Percentiles rank a stretch among this genome's conserved stretches.
These are phyloP conservation scores for Ecdyonurus torrentis DNA, from an alignment of 2,888 invertebrate genomes.

Conservation along the genomic window DNA sequence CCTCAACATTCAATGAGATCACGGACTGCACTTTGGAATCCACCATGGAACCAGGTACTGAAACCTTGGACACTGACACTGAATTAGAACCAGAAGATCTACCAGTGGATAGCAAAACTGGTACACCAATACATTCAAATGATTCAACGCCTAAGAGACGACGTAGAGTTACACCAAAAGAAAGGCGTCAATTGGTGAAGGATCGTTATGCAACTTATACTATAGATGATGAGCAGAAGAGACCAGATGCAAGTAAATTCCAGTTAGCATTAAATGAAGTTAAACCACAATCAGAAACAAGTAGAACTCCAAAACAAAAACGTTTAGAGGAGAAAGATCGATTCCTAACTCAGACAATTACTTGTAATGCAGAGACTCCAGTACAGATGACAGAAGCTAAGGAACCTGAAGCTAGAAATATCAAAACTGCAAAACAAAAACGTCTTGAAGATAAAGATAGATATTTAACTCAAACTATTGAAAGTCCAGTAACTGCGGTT, in stretches of 20 bases:
- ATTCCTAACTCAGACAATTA: constrained; percentile 44
- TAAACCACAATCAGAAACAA: constrained; percentile 19
- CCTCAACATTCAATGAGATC: constrained; percentile 53
- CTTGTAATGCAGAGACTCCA: constrained; percentile 16
- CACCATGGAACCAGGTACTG: constrained; percentile 31
- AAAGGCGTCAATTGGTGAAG: constrained; percentile 53
- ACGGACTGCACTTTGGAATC: constrained; percentile 35
- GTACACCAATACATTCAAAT: no score
- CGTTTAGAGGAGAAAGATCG: constrained; percentile 46
- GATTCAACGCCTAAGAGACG: constrained; percentile 58
- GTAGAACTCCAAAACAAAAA: constrained; percentile 42
- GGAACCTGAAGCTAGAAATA: constrained; percentile 26
- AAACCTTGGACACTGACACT: constrained; percentile 24
- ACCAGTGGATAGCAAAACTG: background rate
- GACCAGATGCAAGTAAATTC: constrained; percentile 27
- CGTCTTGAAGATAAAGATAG: constrained; percentile 50
- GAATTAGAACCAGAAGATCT: background rate
- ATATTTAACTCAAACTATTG: constrained; percentile 48
- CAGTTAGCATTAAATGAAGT: constrained; percentile 17
- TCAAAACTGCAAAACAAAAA: constrained; percentile 36
- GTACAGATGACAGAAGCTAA: constrained; percentile 16
- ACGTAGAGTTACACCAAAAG: constrained; percentile 49
- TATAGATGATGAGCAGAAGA: constrained; percentile 32
- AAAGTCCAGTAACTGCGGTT: constrained; percentile 5
- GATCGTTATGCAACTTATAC: constrained; percentile 67